These are phyloP conservation scores for Salvator merianae DNA, from an alignment of 2,113 vertebrate genomes.

Conservation along the genomic window DNA sequence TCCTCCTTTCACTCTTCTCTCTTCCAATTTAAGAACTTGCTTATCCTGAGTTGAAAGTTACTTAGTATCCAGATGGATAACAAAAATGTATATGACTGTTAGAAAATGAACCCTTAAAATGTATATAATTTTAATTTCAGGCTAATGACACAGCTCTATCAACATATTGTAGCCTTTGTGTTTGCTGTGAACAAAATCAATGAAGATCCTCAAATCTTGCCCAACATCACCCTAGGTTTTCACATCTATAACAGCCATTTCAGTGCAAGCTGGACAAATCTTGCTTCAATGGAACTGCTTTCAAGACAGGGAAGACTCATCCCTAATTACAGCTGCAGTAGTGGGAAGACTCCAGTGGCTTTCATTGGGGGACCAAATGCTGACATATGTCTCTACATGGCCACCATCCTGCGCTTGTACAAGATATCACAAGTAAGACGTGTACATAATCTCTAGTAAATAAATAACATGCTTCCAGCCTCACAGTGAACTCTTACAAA, in stretches of 20 bases:
- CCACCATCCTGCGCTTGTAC: not conserved
- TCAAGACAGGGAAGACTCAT: not conserved
- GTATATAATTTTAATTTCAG: not conserved
- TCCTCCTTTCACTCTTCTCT: not conserved
- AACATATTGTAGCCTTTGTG: not conserved
- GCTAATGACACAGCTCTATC: not conserved
- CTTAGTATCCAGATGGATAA: too few relatives aligned
- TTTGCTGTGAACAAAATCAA: not conserved
- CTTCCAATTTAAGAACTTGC: too few relatives aligned
- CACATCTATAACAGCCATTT: not conserved
- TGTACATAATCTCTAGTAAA: not conserved
- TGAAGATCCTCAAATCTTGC: not conserved
- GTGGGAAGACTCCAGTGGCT: not conserved
- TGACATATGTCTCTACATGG: not conserved
- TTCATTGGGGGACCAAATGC: not conserved
- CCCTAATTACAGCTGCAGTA: not conserved
- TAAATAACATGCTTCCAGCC: not conserved
- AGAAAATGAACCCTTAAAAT: not conserved
- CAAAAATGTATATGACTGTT: too few relatives aligned
- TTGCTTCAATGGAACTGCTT: not conserved
- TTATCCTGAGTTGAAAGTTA: not conserved
- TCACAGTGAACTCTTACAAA: not conserved
- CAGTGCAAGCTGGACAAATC: not conserved
- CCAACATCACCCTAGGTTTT: not conserved
- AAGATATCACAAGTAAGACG: not conserved